These are phyloP conservation scores for Trichoplax adhaerens DNA, from an alignment of 37 sponge, comb jelly and placozoan species.

Conservation along the genomic window DNA sequence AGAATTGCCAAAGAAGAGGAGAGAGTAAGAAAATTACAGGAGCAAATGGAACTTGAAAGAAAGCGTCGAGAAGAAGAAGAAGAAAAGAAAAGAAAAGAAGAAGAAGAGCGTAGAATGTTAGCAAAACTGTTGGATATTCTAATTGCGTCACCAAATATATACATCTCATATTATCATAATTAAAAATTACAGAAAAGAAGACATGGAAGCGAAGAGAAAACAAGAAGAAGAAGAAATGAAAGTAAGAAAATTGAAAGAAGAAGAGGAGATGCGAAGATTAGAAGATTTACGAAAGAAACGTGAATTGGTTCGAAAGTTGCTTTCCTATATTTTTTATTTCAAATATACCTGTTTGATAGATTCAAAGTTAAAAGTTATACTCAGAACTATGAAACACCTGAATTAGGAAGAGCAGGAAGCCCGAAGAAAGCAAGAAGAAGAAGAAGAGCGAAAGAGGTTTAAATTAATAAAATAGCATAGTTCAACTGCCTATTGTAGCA, in stretches of 20 bases:
- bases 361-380: neutral
- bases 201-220: conserved; percentile 47
- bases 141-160: too few species aligned
- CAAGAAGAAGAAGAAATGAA: conserved; percentile 39
- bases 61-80: conserved; percentile 52
- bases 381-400: neutral
- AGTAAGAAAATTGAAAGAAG: conserved; percentile 35
- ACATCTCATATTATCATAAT: too few species aligned
- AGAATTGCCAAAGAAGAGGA: conserved; percentile 39
- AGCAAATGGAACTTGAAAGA: conserved; percentile 73
- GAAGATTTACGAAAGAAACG: conserved; percentile 23
- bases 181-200: conserved; percentile 29
- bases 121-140: neutral
- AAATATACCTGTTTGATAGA: neutral
- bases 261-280: conserved; percentile 29
- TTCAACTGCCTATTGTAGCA: too few species aligned
- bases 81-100: conserved; percentile 38
- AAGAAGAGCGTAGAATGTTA: conserved; percentile 60
- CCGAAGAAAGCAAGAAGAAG: conserved; percentile 12
- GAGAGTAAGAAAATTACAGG: conserved; percentile 52
- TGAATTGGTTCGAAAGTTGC: neutral
- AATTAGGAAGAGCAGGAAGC: conserved; percentile 37
- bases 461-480: too few species aligned
- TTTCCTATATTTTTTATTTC: neutral
- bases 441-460: conserved; percentile 12